phyloP scores from a whole-genome alignment of 2,888 invertebrate species.

The Cetonia aurata region DNA sequence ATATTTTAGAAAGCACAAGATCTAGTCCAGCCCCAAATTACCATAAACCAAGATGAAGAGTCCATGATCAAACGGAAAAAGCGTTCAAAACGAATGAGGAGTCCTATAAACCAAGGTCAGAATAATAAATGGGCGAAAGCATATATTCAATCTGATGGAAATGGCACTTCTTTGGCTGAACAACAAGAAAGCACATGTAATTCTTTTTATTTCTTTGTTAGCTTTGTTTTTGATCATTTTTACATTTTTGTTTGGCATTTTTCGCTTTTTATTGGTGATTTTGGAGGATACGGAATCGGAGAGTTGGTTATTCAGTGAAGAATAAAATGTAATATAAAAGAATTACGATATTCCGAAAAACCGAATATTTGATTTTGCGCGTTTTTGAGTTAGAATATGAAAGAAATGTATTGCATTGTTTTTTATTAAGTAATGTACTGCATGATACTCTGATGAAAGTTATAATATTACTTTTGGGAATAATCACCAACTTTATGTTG shows the following conservation, averaged over 20 bases:
- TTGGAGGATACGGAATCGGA: too few species aligned
- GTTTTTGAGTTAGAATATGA: too few species aligned
- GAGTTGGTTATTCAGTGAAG: too few species aligned
- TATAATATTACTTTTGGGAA: too few species aligned
- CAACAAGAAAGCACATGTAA: conserved; percentile 40
- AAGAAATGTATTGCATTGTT: too few species aligned
- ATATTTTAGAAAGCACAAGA: conserved; percentile 41
- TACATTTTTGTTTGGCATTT: neutral
- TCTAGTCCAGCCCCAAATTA: conserved; percentile 30
- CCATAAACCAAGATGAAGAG: conserved; percentile 61
- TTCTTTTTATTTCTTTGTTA: neutral
- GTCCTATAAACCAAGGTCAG: conserved; percentile 63
- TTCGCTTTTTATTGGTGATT: neutral
- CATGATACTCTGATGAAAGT: too few species aligned
- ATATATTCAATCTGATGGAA: conserved; percentile 60
- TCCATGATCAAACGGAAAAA: conserved; percentile 56
- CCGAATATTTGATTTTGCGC: too few species aligned
- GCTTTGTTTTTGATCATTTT: neutral
- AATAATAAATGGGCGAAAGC: conserved; percentile 60
- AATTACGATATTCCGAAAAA: too few species aligned
- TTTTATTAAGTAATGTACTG: too few species aligned
- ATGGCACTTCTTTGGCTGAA: conserved; percentile 44
- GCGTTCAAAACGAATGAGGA: conserved; percentile 61
- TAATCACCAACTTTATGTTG: too few species aligned
- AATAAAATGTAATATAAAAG: too few species aligned